Conservation (phyloP, 2,888 invertebrate species). For the Erebia ligea region DNA sequence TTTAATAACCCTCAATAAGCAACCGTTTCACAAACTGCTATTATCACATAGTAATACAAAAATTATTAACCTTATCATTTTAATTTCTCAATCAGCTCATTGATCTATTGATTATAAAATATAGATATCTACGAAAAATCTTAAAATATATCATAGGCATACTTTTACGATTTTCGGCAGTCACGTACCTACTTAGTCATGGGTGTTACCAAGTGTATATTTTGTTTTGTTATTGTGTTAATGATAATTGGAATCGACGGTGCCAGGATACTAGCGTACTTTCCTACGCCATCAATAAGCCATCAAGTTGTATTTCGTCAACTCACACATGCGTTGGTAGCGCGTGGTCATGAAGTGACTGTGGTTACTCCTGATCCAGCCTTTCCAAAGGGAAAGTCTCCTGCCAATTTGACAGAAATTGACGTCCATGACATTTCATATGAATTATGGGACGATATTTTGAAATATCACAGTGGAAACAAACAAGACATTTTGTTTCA, state of each 20-base stretch:
- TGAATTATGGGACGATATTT: slow-evolving; percentile 42
- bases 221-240: slow-evolving; percentile 17
- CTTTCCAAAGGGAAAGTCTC: slow-evolving; percentile 50
- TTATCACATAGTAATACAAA: background rate
- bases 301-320: slow-evolving; percentile 48
- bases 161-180: slow-evolving; percentile 11
- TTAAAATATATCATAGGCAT: slow-evolving; percentile 10
- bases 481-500: slow-evolving; percentile 36
- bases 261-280: slow-evolving; percentile 57
- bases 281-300: slow-evolving; percentile 63
- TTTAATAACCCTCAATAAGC: no score
- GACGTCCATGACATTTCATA: slow-evolving; percentile 59
- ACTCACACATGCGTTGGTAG: slow-evolving; percentile 55
- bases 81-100: slow-evolving; percentile 3
- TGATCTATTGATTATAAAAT: background rate
- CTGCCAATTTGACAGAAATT: slow-evolving; percentile 58
- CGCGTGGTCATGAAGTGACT: slow-evolving; percentile 63
- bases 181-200: slow-evolving; percentile 25
- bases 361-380: slow-evolving; percentile 59
- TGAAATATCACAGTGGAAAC: slow-evolving; percentile 29
- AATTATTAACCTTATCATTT: slow-evolving; percentile 1
- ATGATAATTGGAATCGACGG: slow-evolving; percentile 19
- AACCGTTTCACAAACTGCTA: background rate
- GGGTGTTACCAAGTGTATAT: slow-evolving; percentile 2
- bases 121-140: slow-evolving; percentile 2